Evolutionary conservation across 1,140 invertebrate species (phyloP), one percentile per base, ranked within the genome.

Genomic region (Drosophila bocki): DNA sequence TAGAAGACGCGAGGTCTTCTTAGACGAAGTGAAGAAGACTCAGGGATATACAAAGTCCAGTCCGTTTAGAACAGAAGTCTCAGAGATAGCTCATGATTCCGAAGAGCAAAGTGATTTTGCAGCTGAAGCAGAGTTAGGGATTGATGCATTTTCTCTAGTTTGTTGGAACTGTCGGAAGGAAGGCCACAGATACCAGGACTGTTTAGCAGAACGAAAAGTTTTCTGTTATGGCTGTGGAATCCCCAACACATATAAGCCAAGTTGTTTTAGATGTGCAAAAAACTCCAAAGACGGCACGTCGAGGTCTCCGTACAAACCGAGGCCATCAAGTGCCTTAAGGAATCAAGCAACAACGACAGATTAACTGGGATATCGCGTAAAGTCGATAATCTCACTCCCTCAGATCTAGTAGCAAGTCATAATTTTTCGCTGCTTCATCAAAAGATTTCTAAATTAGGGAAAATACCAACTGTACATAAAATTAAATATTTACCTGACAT

Each of bases 131-230:
- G 37, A 58, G 6, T 29, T 42, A 29, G 56, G 17, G 15, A 29
- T 58, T 7, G 39, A 42, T 1, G 37, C 37, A 7, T 42, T 58
- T 22, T 26, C 19, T 9, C 19, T 56, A 7, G 19, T 26, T 6
- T 39, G 35, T 9, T 56, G 53, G 53, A 56, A 56, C 19, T 48
- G 42, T 32, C 11, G 7, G 57, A 32, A 42, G 32, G 41, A 59
- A 26, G 57, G 41, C 11, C 57, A 45, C 7, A 45, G 57, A 5
- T 44, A 44, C n/a, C 41, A 26, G n/a, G 41, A 44, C 41, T 44
- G n/a, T 9, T 44, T 44, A 42, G n/a, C n/a, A 9, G 41, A 42
- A 37, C 11, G 37, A 37, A 37, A 5, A 37, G 22, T 26, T 26
- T 26, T 26, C 22, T 26, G 22, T 26, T 26, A 26, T 26, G 22